phyloP scores from a whole-genome alignment of 2,888 invertebrate genomes.

The Brenthis hecate region DNA sequence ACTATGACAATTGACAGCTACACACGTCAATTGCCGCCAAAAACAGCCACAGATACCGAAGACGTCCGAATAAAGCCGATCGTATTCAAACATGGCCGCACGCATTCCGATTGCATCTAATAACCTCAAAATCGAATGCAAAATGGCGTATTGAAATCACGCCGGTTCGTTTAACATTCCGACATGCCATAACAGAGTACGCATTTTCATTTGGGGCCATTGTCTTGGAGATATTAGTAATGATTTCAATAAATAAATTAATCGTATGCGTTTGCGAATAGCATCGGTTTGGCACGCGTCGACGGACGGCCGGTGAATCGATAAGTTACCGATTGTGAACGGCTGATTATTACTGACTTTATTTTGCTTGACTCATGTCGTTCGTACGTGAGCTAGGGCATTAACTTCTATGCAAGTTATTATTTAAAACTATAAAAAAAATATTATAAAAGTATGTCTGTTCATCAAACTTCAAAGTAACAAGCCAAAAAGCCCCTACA shows the following conservation, averaged over 20 bases:
- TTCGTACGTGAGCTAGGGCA: slow-evolving; percentile 69
- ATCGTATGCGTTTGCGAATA: slow-evolving; percentile 75
- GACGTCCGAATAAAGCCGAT: slow-evolving; percentile 67
- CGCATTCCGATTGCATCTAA: slow-evolving; percentile 81
- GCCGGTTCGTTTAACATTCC: slow-evolving; percentile 79
- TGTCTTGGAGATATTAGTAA: slow-evolving; percentile 81
- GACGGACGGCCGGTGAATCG: slow-evolving; percentile 70
- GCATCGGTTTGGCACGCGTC: slow-evolving; percentile 79
- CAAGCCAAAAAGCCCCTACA: not conserved
- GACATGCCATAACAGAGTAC: slow-evolving; percentile 77
- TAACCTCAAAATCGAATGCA: slow-evolving; percentile 81
- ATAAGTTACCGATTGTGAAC: slow-evolving; percentile 65
- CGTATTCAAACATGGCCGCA: slow-evolving; percentile 71
- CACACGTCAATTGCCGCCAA: slow-evolving; percentile 70
- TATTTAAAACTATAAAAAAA: slow-evolving; percentile 55
- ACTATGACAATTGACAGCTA: slow-evolving; percentile 63
- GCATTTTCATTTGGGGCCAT: slow-evolving; percentile 81
- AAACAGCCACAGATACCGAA: slow-evolving; percentile 59
- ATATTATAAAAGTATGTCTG: not conserved
- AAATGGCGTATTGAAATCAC: slow-evolving; percentile 80
- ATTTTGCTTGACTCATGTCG: slow-evolving; percentile 74
- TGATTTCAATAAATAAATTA: slow-evolving; percentile 83
- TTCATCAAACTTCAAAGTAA: no score
- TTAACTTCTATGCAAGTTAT: slow-evolving; percentile 73
- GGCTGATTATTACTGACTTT: slow-evolving; percentile 65